Percentiles rank a stretch among this genome's conserved stretches.
phyloP scores from a whole-genome alignment of 1,140 invertebrate species.

The Cepaea nemoralis region DNA sequence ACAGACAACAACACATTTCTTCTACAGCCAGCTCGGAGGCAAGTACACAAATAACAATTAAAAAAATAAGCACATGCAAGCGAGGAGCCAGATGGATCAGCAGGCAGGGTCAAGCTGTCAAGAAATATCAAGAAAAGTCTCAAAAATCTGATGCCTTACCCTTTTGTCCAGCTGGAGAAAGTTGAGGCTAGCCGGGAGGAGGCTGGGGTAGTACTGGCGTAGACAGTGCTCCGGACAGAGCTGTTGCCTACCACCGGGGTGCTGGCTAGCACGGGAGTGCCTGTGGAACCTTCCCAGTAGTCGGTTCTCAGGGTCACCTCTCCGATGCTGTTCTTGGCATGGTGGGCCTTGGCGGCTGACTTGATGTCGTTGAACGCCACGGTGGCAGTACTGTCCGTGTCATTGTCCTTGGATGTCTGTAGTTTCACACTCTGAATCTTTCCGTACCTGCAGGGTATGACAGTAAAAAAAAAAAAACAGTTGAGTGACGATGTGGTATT shows the following conservation, averaged over 20 bases:
- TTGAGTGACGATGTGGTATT: too few species aligned
- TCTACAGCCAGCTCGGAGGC: too few species aligned
- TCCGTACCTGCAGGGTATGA: constrained; percentile 91
- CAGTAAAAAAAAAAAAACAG: too few species aligned
- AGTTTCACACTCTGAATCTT: constrained; percentile 95
- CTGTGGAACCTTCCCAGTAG: constrained; percentile 86
- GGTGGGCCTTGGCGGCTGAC: constrained; percentile 92
- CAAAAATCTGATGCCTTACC: constrained; percentile 6
- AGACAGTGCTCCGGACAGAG: neutral
- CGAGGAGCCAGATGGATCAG: neutral
- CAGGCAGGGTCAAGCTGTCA: neutral
- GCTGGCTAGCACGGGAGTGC: constrained; percentile 60
- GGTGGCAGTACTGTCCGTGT: constrained; percentile 81
- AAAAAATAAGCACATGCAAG: neutral
- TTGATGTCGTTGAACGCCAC: constrained; percentile 97
- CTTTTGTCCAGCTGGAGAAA: constrained; percentile 36
- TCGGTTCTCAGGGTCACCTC: constrained; percentile 87
- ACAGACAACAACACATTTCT: too few species aligned
- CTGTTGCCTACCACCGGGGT: constrained; percentile 38
- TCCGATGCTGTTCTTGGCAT: constrained; percentile 88
- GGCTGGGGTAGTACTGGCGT: constrained; percentile 19
- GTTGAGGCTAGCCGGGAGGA: constrained; percentile 1
- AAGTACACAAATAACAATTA: too few species aligned
- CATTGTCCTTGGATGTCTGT: constrained; percentile 77
- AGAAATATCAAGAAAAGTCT: neutral